phyloP scores from a whole-genome alignment of 2,888 invertebrate genomes.

The Scaptomyza parva region DNA sequence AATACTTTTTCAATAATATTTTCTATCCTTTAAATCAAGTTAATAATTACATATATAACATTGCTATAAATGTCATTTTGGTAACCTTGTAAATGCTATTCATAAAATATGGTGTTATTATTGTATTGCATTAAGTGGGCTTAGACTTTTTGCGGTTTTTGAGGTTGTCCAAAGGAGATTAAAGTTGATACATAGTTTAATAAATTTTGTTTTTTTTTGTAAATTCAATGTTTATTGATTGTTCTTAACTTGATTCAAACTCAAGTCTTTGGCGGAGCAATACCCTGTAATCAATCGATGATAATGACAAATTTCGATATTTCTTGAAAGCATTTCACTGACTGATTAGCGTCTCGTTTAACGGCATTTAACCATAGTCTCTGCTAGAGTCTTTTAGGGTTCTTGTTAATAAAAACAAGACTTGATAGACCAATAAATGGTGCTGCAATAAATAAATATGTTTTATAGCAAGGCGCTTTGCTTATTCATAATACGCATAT shows the following conservation, averaged over 20 bases:
- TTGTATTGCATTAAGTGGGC: constrained; percentile 3
- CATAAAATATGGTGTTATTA: background rate
- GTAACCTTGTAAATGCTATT: constrained; percentile 25
- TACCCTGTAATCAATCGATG: background rate
- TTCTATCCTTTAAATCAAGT: too few species aligned
- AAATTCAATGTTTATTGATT: too few species aligned
- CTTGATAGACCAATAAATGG: constrained; percentile 29
- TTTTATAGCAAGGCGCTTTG: constrained; percentile 13
- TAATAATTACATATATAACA: too few species aligned
- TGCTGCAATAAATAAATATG: constrained; percentile 19
- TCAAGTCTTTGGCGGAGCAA: background rate
- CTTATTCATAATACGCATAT: constrained; percentile 25
- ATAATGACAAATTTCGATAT: background rate
- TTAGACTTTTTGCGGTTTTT: constrained; percentile 18
- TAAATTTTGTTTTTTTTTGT: too few species aligned
- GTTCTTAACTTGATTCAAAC: too few species aligned
- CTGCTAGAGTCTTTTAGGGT: background rate
- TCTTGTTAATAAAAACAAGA: constrained; percentile 7
- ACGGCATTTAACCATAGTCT: background rate
- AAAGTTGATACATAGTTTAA: background rate
- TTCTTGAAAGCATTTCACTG: too few species aligned
- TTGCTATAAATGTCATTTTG: constrained; percentile 8
- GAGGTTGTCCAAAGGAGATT: constrained; percentile 16
- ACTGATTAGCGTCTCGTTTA: background rate
- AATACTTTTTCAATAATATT: too few species aligned